These are phyloP conservation scores for Parasteatoda lunata DNA, from an alignment of 2,888 invertebrate species.

Conservation along the genomic window DNA sequence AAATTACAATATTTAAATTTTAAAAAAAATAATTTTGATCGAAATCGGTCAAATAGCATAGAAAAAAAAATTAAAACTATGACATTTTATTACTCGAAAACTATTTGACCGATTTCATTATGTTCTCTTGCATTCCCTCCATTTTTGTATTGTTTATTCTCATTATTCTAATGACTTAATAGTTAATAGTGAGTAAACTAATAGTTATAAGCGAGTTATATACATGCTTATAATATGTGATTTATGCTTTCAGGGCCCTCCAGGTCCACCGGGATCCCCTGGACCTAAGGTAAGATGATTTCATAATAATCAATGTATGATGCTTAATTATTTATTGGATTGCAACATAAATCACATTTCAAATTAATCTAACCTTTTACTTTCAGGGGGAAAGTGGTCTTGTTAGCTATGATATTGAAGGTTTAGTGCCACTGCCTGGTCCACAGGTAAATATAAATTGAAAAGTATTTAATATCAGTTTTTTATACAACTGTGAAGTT, in stretches of 20 bases:
- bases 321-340: background rate
- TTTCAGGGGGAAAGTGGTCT: slow-evolving; percentile 57
- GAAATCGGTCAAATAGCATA: too few relatives aligned
- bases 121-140: too few relatives aligned
- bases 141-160: too few relatives aligned
- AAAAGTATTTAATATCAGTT: background rate
- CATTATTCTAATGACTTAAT: too few relatives aligned
- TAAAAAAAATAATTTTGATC: too few relatives aligned
- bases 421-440: slow-evolving; percentile 71
- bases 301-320: background rate
- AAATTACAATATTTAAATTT: too few relatives aligned
- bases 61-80: too few relatives aligned
- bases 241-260: slow-evolving; percentile 79
- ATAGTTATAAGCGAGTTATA: too few relatives aligned
- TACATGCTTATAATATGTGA: background rate
- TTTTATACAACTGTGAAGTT: background rate
- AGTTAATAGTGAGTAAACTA: too few relatives aligned
- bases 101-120: too few relatives aligned
- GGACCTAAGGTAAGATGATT: slow-evolving; percentile 70
- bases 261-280: slow-evolving; percentile 78
- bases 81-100: too few relatives aligned
- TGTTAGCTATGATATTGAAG: slow-evolving; percentile 55
- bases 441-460: slow-evolving; percentile 51
- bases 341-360: background rate
- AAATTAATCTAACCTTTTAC: background rate